Conservation (phyloP, 2,888 invertebrate species). For the Drosophila vallismaia region DNA sequence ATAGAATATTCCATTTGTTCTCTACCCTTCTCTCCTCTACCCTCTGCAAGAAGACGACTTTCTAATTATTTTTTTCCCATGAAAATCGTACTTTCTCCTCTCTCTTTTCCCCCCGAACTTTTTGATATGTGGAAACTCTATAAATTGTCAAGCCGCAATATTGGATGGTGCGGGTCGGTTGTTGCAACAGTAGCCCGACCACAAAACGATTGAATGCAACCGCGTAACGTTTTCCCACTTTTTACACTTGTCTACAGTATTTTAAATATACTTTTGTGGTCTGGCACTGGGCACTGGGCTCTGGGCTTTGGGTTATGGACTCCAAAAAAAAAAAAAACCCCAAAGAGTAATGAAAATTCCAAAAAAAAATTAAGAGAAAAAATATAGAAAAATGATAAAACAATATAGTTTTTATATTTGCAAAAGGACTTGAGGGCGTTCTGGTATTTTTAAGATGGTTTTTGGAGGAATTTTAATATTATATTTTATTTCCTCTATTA, state of each 20-base stretch:
- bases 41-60: conserved; percentile 27
- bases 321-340: conserved; percentile 7
- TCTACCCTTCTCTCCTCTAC: conserved; percentile 4
- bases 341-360: neutral
- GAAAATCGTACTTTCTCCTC: neutral
- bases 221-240: conserved; percentile 63
- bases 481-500: conserved; percentile 5
- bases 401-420: neutral
- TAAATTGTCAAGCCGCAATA: conserved; percentile 62
- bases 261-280: conserved; percentile 56
- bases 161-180: neutral
- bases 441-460: too few species aligned
- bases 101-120: neutral
- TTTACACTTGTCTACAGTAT: conserved; percentile 51
- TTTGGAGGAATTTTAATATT: too few species aligned
- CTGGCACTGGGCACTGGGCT: neutral
- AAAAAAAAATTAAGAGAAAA: neutral
- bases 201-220: conserved; percentile 65
- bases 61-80: conserved; percentile 60
- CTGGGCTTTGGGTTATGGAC: neutral
- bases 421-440: too few species aligned
- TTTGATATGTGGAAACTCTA: conserved; percentile 43
- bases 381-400: neutral
- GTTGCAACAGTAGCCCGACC: conserved; percentile 38
- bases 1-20: conserved; percentile 14